Evolutionary conservation across 35 echinoderm and acorn worm genomes (phyloP), one percentile per base, ranked within the genome.

Genomic region (Amphiura filiformis): DNA sequence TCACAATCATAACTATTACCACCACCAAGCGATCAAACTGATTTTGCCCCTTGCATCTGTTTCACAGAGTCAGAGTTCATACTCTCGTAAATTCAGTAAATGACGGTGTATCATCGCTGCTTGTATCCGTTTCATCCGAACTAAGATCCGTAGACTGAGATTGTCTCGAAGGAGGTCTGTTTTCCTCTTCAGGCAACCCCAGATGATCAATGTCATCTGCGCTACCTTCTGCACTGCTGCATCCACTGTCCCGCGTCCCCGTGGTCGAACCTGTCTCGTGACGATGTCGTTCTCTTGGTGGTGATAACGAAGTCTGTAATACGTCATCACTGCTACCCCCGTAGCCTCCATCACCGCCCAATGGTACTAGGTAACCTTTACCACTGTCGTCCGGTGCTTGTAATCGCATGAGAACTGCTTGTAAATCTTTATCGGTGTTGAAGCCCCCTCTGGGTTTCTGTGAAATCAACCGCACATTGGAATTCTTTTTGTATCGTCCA

Each of bases 21-120:
- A n/a, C n/a, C n/a, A n/a, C n/a, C n/a, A n/a, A n/a, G n/a, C n/a
- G n/a, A n/a, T n/a, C n/a, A n/a, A n/a, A n/a, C n/a, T n/a, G n/a
- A n/a, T n/a, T n/a, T n/a, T n/a, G n/a, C n/a, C n/a, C n/a, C n/a
- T n/a, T n/a, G n/a, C n/a, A n/a, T n/a, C n/a, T n/a, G n/a, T n/a
- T n/a, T n/a, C n/a, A n/a, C n/a, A n/a, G n/a, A n/a, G n/a, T n/a
- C n/a, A n/a, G n/a, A n/a, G n/a, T 47, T 70, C 61, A 70, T 11
- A 70, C 61, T 70, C 61, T 70, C 26, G 61, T 70, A n/a, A 70
- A 70, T 70, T 70, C 61, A 2, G 61, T 70, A 70, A 70, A 70
- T 30, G 61, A 70, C 4, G 61, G 61, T 13, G 61, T 70, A n/a
- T 70, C 61, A 70, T 70, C 61, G 28, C 61, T 70, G 26, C 61